These are phyloP conservation scores for Cephonodes hylas DNA, from an alignment of 2,888 invertebrate species.

Conservation along the genomic window DNA sequence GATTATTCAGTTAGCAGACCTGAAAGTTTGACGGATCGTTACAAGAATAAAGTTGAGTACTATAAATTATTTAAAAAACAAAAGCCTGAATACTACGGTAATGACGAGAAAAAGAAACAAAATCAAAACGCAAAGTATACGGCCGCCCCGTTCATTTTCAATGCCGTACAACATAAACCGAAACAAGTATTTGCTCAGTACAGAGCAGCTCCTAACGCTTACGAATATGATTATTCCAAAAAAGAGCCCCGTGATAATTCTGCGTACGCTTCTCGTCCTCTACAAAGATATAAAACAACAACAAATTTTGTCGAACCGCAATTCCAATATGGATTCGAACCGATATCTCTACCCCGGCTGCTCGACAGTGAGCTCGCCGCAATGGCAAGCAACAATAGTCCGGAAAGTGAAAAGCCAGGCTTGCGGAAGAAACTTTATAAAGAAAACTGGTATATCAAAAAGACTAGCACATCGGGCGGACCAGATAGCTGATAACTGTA, in stretches of 20 bases:
- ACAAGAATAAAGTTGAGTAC: constrained; percentile 61
- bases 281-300: constrained; percentile 49
- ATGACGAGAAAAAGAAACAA: constrained; percentile 44
- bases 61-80: constrained; percentile 62
- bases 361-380: constrained; percentile 69
- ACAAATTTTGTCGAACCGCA: constrained; percentile 73
- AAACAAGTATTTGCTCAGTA: constrained; percentile 54
- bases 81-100: constrained; percentile 47
- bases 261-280: constrained; percentile 57
- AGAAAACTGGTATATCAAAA: constrained; percentile 75
- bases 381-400: constrained; percentile 66
- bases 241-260: constrained; percentile 53
- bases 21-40: constrained; percentile 53
- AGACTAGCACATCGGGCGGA: constrained; percentile 62
- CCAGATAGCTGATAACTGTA: constrained; percentile 64
- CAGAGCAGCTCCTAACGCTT: constrained; percentile 49
- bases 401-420: constrained; percentile 66
- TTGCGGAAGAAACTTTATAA: constrained; percentile 69
- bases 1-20: constrained; percentile 65
- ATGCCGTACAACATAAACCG: constrained; percentile 42
- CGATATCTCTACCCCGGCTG: constrained; percentile 57
- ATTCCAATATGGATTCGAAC: constrained; percentile 76
- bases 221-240: constrained; percentile 58
- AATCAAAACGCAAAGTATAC: constrained; percentile 54
- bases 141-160: constrained; percentile 44